Base-by-base conservation (phyloP, 2,888 invertebrate species). In the Dicycla oo region DNA sequence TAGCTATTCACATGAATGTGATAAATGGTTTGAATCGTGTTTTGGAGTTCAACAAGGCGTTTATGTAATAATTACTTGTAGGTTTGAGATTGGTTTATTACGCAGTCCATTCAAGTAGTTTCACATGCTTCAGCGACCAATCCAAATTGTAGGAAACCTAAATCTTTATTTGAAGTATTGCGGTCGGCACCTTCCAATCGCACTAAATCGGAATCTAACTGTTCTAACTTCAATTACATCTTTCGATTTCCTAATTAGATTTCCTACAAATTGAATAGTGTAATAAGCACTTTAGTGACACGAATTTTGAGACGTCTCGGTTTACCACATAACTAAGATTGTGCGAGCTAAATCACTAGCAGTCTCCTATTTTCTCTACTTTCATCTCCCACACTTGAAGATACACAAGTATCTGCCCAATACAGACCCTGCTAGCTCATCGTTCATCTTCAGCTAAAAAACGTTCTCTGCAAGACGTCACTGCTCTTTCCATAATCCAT, bases 21-120 rank as follows among this genome's bases (percentile, higher is more conserved):
- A 63, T 63, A 80, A 73, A 63, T 69, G 34, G 62, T 58, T 69
- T 51, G 51, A 61, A 62, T 61, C 57, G 40, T 75, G 60, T 66
- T 79, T 75, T 47, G 18, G 53, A 54, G 30, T 78, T 53, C 78
- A 69, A 51, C 58, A 67, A 54, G 47, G 20, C 49, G 54, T 72
- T 68, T 57, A 68, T 68, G 30, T 69, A 65, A 72, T 60, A 47
- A 68, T 68, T 40, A 51, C 6, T 43, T 56, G 45, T 30, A 30
- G 30, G 30, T 34, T 38, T 75, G 38, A 38, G 13, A 40, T 64
- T 53, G 20, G 40, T 69, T 49, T 40, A 62, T 45, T 62, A 53
- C 76, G 61, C 30, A 61, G 54, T 61, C 61, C 30, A 63, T 71
- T 76, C 10, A 69, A 69, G 11, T 40, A 34, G 51, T n/a, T 58